Evolutionary conservation across 2,888 invertebrate species (phyloP).

Genomic region (Pyrgus malvae): DNA sequence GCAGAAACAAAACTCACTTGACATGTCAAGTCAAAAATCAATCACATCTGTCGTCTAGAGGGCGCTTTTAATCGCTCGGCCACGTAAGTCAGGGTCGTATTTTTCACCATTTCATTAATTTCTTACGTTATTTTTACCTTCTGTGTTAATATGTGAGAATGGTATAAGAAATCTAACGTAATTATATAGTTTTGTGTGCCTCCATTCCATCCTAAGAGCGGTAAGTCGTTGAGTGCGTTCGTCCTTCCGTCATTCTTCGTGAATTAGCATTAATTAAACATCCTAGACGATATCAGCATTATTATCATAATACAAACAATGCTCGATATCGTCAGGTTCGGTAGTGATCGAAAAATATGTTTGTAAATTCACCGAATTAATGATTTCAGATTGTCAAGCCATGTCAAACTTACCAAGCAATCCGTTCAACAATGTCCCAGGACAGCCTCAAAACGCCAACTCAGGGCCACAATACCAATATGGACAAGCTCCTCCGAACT

Average conservation of each 20-base stretch:
- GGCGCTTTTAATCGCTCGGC: constrained; percentile 76
- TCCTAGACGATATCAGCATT: constrained; percentile 51
- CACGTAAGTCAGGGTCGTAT: constrained; percentile 81
- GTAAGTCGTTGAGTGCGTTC: constrained; percentile 57
- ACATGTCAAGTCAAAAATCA: constrained; percentile 68
- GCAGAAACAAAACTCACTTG: constrained; percentile 40
- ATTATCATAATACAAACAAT: constrained; percentile 59
- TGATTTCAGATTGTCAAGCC: constrained; percentile 70
- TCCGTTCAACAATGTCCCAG: constrained; percentile 60
- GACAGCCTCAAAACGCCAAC: constrained; percentile 54
- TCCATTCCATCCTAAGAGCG: constrained; percentile 48
- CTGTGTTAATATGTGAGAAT: constrained; percentile 68
- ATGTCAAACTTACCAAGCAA: constrained; percentile 72
- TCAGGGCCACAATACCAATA: constrained; percentile 50
- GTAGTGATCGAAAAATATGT: constrained; percentile 25
- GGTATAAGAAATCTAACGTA: constrained; percentile 59
- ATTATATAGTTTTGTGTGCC: constrained; percentile 56
- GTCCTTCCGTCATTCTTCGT: constrained; percentile 67
- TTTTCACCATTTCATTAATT: constrained; percentile 67
- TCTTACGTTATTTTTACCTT: constrained; percentile 61
- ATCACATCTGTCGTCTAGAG: constrained; percentile 55
- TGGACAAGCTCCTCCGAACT: constrained; percentile 56
- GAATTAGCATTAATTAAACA: constrained; percentile 72
- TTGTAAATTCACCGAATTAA: constrained; percentile 39
- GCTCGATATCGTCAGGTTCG: constrained; percentile 1